These are phyloP conservation scores for Cosmia trapezina DNA, from an alignment of 2,888 invertebrate genomes.

Conservation along the genomic window DNA sequence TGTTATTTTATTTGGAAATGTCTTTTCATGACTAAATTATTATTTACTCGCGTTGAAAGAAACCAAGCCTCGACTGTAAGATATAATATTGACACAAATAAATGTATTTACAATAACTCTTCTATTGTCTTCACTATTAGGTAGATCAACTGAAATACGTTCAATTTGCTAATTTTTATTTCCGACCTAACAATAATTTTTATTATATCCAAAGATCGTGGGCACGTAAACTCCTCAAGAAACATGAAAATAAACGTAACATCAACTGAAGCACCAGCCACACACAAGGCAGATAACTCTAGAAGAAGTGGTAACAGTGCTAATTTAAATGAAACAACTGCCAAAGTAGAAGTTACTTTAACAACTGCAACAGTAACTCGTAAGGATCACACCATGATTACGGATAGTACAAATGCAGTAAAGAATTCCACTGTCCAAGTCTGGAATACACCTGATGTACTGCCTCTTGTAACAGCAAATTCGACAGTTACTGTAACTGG, in stretches of 20 bases:
- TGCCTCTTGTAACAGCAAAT: constrained; percentile 13
- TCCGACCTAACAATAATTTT: too few species aligned
- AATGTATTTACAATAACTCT: background rate
- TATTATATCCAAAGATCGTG: constrained; percentile 21
- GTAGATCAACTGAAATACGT: background rate
- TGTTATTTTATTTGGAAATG: background rate
- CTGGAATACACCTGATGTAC: constrained; percentile 7
- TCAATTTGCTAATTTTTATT: too few species aligned
- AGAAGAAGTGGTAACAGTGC: constrained; percentile 31
- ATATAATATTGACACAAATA: background rate
- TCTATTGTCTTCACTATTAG: background rate
- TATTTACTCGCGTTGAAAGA: constrained; percentile 8
- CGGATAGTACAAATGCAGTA: background rate
- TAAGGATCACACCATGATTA: background rate
- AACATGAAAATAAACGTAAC: background rate
- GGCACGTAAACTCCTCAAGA: constrained; percentile 8
- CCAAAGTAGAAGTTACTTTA: background rate
- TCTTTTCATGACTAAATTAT: background rate
- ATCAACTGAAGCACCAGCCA: background rate
- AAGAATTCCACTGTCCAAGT: constrained; percentile 14
- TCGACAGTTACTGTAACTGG: constrained; percentile 2
- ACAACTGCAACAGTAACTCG: background rate
- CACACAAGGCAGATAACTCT: background rate
- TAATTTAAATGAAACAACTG: constrained; percentile 9
- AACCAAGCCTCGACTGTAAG: background rate